These are phyloP conservation scores for Cetoscarus ocellatus DNA, from an alignment of 2,797 vertebrate species.

Conservation along the genomic window DNA sequence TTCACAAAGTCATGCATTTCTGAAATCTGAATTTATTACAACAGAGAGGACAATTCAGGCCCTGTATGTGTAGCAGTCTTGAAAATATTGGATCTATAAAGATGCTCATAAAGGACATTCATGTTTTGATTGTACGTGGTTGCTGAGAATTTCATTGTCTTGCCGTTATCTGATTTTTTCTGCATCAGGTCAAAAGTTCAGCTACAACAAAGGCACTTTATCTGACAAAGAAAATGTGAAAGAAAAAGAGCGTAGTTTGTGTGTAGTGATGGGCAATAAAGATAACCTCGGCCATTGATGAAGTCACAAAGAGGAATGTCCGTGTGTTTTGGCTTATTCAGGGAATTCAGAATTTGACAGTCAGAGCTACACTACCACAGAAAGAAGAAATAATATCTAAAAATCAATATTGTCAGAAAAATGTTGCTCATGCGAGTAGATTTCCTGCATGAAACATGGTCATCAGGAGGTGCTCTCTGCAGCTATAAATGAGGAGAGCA, in stretches of 20 bases:
- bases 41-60: too few species aligned
- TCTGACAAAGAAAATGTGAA: background rate
- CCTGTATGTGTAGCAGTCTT: too few species aligned
- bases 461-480: too few species aligned
- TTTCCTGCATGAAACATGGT: too few species aligned
- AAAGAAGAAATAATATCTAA: too few species aligned
- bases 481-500: too few species aligned
- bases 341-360: background rate
- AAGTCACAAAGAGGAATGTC: background rate
- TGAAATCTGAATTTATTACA: too few species aligned
- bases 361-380: too few species aligned
- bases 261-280: background rate
- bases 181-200: background rate
- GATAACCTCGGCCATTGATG: background rate
- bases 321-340: background rate
- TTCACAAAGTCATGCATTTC: too few species aligned
- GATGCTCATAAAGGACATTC: background rate
- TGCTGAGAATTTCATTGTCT: background rate
- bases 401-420: too few species aligned
- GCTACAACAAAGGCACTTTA: background rate
- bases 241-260: background rate
- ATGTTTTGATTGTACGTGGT: background rate
- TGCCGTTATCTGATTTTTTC: background rate
- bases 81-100: background rate
- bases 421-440: too few species aligned